A percentile compares a stretch with the other conserved stretches of the same genome.
Evolutionary conservation across 2,888 invertebrate genomes (phyloP).

Genomic region (Machimus rusticus): DNA sequence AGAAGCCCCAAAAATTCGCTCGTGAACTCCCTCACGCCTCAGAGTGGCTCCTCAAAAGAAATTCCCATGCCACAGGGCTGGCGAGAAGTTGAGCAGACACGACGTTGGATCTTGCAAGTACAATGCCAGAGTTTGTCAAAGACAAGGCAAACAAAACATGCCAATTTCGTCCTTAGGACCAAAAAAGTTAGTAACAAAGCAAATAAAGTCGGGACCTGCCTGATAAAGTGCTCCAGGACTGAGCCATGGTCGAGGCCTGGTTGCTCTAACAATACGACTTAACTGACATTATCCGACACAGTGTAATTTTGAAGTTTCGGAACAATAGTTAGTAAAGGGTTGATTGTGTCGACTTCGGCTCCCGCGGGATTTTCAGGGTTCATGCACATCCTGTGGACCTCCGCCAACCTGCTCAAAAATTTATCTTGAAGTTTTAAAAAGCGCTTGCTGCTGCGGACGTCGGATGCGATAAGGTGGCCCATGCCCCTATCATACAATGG

Average conservation of each 20-base stretch:
- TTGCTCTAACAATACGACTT: slow-evolving; percentile 5
- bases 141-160: neutral
- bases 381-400: neutral
- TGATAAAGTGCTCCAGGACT: neutral
- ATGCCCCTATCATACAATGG: neutral
- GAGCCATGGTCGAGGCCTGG: neutral
- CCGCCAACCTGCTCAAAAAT: neutral
- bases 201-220: neutral
- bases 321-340: slow-evolving; percentile 5
- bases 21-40: neutral
- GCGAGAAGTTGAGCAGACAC: neutral
- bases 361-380: neutral
- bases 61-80: neutral
- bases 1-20: neutral
- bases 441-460: neutral
- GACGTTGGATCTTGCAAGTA: neutral
- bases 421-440: neutral
- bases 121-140: neutral
- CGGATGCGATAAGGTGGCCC: neutral
- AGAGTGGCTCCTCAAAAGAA: neutral
- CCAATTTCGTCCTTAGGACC: neutral
- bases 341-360: neutral
- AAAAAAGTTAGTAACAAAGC: neutral
- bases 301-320: slow-evolving; percentile 12
- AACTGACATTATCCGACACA: neutral